These are phyloP conservation scores for Herminia tarsipennalis DNA, from an alignment of 2,888 invertebrate species.

Conservation along the genomic window DNA sequence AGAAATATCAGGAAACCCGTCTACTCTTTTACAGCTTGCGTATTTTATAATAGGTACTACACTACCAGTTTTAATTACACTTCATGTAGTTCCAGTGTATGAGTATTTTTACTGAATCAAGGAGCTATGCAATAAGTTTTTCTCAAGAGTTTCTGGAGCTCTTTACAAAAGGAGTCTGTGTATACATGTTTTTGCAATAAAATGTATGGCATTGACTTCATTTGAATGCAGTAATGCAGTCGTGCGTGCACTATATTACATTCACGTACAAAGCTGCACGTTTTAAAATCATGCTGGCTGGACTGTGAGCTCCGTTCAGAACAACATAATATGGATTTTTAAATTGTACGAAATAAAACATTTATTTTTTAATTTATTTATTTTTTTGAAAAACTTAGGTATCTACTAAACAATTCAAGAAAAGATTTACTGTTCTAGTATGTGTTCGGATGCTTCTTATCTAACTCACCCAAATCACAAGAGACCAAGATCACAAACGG, in stretches of 20 bases:
- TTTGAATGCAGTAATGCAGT: neutral
- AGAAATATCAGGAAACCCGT: conserved; percentile 45
- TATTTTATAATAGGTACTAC: conserved; percentile 59
- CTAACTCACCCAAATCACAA: no score
- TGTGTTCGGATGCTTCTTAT: no score
- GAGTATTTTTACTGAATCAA: conserved; percentile 59
- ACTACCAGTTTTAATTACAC: conserved; percentile 74
- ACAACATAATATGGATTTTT: no score
- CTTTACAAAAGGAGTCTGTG: conserved; percentile 7
- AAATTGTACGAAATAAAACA: no score
- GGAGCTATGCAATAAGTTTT: conserved; percentile 39
- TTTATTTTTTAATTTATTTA: no score
- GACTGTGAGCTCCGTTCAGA: no score
- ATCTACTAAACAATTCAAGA: no score
- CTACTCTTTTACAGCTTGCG: conserved; percentile 45
- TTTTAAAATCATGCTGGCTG: conserved; percentile 3
- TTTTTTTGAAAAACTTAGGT: no score
- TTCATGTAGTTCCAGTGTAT: conserved; percentile 56
- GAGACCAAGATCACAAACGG: no score
- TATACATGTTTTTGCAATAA: conserved; percentile 1
- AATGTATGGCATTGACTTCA: neutral
- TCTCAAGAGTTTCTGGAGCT: conserved; percentile 9
- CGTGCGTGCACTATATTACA: neutral
- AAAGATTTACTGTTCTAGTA: no score
- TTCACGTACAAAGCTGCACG: neutral